Percentiles rank a stretch among this genome's conserved stretches.
phyloP scores from a whole-genome alignment of 2,113 vertebrate genomes.

The Cichladusa arquata region DNA sequence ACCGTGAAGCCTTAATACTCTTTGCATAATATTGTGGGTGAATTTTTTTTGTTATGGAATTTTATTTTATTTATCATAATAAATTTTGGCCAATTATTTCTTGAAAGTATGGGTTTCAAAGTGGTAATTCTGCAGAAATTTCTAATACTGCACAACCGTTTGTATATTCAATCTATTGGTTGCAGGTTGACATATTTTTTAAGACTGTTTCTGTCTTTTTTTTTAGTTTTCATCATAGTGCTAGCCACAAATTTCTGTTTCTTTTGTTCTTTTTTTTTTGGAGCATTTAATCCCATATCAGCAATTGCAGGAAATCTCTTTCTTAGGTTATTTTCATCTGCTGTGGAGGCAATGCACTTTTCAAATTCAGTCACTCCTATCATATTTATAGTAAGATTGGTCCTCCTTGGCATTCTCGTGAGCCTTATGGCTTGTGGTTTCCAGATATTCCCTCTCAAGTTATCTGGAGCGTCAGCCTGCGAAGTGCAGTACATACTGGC shows the following conservation, averaged over 20 bases:
- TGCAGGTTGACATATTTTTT: background rate
- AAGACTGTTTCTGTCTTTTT: background rate
- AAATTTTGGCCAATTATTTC: background rate
- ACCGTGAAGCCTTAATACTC: background rate
- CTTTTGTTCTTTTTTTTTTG: background rate
- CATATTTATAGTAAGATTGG: background rate
- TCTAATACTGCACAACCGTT: background rate
- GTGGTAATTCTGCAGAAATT: background rate
- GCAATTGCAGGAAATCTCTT: background rate
- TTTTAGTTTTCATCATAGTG: background rate
- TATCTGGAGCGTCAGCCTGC: background rate
- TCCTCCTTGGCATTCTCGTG: background rate
- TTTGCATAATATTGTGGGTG: background rate
- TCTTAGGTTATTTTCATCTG: background rate
- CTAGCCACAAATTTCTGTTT: background rate
- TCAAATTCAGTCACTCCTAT: background rate
- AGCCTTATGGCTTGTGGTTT: background rate
- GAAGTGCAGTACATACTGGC: accelerated
- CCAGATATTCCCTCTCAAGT: background rate
- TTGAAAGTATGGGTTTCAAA: background rate
- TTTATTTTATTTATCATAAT: background rate
- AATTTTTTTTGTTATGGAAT: background rate
- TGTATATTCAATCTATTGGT: background rate
- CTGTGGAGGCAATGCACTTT: background rate
- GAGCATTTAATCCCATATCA: background rate